Conservation (phyloP, 2,888 invertebrate genomes). For the Patella depressa region DNA sequence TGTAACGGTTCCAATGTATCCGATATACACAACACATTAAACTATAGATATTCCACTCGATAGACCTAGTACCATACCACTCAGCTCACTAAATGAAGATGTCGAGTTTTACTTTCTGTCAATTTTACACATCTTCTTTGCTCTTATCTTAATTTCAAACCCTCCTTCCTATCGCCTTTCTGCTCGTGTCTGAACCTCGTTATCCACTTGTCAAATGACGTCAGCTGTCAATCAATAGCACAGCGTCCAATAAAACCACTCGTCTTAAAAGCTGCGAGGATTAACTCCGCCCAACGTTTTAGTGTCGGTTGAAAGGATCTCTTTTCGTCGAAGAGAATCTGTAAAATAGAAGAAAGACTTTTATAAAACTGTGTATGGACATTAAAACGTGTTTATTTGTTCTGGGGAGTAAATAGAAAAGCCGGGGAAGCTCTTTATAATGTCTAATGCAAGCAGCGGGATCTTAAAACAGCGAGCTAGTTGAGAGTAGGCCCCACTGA, state of each 20-base stretch:
- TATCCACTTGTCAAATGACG: constrained; percentile 24
- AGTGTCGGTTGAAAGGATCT: constrained; percentile 10
- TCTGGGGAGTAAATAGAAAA: constrained; percentile 10
- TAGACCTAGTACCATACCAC: too few species aligned
- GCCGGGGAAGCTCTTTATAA: constrained; percentile 6
- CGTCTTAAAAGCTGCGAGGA: not conserved
- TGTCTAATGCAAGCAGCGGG: constrained; percentile 11
- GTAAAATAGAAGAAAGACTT: constrained; percentile 11
- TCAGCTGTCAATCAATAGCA: constrained; percentile 18
- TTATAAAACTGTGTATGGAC: not conserved
- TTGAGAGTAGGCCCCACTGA: not conserved
- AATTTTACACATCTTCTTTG: too few species aligned
- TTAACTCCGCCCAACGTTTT: constrained; percentile 10
- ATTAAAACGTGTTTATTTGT: constrained; percentile 9
- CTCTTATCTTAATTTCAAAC: not conserved
- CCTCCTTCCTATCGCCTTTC: constrained; percentile 8
- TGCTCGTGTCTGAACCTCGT: constrained; percentile 23
- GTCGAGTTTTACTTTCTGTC: constrained; percentile 15
- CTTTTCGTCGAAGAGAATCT: not conserved
- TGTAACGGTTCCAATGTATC: constrained; percentile 10
- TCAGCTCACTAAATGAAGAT: constrained; percentile 14
- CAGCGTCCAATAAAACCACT: constrained; percentile 15
- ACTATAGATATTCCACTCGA: not conserved
- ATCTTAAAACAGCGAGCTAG: too few species aligned
- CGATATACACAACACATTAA: not conserved